Evolutionary conservation across 2,113 vertebrate species (phyloP), one percentile per base, ranked within the genome.

Genomic region (Brachyistius frenatus): DNA sequence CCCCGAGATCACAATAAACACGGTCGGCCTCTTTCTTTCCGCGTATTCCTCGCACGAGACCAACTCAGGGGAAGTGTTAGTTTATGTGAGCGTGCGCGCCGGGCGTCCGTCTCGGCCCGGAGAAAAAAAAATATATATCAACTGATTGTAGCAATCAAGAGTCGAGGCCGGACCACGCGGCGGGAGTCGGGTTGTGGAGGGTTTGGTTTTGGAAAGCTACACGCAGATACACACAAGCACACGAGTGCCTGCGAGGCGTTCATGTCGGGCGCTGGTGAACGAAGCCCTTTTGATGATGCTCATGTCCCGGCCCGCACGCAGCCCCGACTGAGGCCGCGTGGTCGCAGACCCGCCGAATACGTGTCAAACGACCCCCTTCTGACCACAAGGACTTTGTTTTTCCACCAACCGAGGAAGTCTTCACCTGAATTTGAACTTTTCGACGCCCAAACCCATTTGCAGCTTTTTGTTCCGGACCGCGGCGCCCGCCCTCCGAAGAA

Each of bases 71-170:
- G 10, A 55, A 56, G 66, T 57, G 60, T 8, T 23, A n/a, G 68
- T 58, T 78, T 32, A 66, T 74, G 68, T 23, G 23, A 76, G 78
- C 39, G 41, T n/a, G 23, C 69, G 84, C 36, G 78, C 78, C 86
- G 73, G 84, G 85, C 7, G 74, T 69, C 62, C 16, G 2, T 46
- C 74, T 13, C 23, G 66, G 66, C 66, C 33, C 23, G 23, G 4
- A 49, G 50, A 70, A 58, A 67, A 62, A 64, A 55, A 75, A 76
- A 23, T 23, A 23, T 23, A 23, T 23, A 23, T 23, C 23, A 23
- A 44, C 35, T 75, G 88, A 91, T 90, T 88, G 80, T 66, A 58
- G 71, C 83, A 86, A 87, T 91, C 90, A 83, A 64, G 79, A 75
- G 76, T 78, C 68, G 54, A 81, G 68, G 47, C 69, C 47, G 2